Conservation (phyloP, 2,888 invertebrate species). For the Scaptomyza flava region DNA sequence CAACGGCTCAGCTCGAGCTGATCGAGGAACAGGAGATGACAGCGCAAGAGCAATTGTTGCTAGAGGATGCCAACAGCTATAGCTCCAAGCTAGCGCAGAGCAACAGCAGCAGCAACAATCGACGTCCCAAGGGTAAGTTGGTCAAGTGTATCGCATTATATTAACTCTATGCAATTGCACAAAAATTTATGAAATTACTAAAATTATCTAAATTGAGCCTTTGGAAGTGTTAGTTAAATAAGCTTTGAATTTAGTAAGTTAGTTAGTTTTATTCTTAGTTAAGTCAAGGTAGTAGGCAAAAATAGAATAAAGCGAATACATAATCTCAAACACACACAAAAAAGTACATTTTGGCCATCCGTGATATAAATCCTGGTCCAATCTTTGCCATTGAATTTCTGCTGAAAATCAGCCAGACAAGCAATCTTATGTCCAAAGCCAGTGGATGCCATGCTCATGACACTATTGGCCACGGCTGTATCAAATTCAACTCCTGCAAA, state of each 20-base stretch:
- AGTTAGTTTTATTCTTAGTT: not conserved
- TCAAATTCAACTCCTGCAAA: conserved; percentile 88
- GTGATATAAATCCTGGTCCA: conserved; percentile 87
- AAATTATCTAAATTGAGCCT: not conserved
- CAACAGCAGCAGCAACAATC: conserved; percentile 13
- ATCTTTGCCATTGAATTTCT: conserved; percentile 86
- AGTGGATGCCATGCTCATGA: conserved; percentile 86
- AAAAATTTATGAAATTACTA: not conserved
- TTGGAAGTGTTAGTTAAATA: not conserved
- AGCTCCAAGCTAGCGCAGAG: conserved; percentile 3
- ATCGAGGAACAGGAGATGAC: conserved; percentile 25
- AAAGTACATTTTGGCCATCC: conserved; percentile 84
- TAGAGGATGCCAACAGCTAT: conserved; percentile 27
- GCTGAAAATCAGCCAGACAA: conserved; percentile 86
- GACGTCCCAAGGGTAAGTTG: conserved; percentile 53
- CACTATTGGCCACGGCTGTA: conserved; percentile 87
- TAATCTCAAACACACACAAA: too few relatives aligned
- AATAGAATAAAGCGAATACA: too few relatives aligned
- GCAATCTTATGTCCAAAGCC: conserved; percentile 87
- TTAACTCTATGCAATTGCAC: not conserved
- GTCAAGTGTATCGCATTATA: not conserved
- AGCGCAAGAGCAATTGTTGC: conserved; percentile 23
- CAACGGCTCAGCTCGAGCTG: conserved; percentile 23
- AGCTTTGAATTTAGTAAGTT: not conserved
- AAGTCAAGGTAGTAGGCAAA: too few relatives aligned